phyloP scores from a whole-genome alignment of 2,797 vertebrate genomes.

The Lycodopsis pacificus region DNA sequence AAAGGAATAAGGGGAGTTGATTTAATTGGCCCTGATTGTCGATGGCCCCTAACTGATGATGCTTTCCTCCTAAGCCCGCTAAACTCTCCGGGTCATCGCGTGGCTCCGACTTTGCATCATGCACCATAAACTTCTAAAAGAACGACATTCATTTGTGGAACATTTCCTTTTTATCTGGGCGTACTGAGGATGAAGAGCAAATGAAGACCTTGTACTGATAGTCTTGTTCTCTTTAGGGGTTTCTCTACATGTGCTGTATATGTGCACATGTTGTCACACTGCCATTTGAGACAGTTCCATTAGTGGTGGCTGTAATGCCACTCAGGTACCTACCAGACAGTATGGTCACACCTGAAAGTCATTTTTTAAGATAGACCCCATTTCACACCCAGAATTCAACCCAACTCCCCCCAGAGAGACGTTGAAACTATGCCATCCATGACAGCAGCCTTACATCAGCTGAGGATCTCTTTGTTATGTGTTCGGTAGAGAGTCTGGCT shows the following conservation, averaged over 20 bases:
- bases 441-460: slow-evolving; percentile 67
- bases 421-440: slow-evolving; percentile 52
- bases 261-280: neutral
- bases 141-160: neutral
- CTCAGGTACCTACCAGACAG: slow-evolving; percentile 26
- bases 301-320: slow-evolving; percentile 1
- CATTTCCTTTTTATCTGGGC: neutral
- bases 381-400: slow-evolving; percentile 35
- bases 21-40: neutral
- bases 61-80: neutral
- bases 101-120: neutral
- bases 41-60: neutral
- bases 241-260: neutral
- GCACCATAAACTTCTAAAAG: neutral
- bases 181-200: neutral
- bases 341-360: slow-evolving; percentile 41
- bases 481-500: slow-evolving; percentile 40
- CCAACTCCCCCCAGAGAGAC: slow-evolving; percentile 35
- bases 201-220: neutral
- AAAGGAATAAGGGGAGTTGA: neutral
- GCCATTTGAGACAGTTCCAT: neutral
- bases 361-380: slow-evolving; percentile 27
- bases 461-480: slow-evolving; percentile 61
- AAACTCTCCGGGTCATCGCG: too few relatives aligned
- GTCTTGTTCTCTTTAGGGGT: neutral